Percentiles rank a stretch among this genome's conserved stretches.
Conservation (phyloP, 2,888 invertebrate genomes). For the Panzeria rudis region DNA sequence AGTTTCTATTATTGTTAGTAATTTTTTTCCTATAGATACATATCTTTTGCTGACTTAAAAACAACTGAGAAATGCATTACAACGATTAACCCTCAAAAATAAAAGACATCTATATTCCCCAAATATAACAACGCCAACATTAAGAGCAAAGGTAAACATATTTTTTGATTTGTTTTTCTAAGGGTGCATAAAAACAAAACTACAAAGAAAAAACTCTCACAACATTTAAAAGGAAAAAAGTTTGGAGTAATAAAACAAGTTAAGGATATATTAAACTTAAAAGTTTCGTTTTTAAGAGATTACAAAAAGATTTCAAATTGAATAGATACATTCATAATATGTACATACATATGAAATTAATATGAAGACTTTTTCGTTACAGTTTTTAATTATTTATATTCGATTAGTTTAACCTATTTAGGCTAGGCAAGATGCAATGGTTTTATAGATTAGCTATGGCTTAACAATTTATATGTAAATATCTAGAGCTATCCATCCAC, state of each 20-base stretch:
- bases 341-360: neutral
- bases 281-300: slow-evolving; percentile 14
- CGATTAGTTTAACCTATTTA: neutral
- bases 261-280: neutral
- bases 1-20: slow-evolving; percentile 31
- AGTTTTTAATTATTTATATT: neutral
- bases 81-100: slow-evolving; percentile 67
- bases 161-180: slow-evolving; percentile 32
- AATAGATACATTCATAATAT: neutral
- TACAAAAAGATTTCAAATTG: neutral
- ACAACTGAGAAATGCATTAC: slow-evolving; percentile 63
- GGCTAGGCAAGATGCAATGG: neutral
- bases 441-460: neutral
- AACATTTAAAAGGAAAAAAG: slow-evolving; percentile 18
- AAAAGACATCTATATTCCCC: slow-evolving; percentile 36
- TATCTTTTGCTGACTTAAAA: slow-evolving; percentile 65
- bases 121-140: slow-evolving; percentile 28
- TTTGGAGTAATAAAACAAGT: slow-evolving; percentile 23
- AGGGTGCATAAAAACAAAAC: slow-evolving; percentile 28
- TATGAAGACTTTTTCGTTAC: neutral
- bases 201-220: slow-evolving; percentile 4
- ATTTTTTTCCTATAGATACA: slow-evolving; percentile 65
- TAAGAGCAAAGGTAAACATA: slow-evolving; percentile 31
- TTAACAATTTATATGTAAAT: neutral
- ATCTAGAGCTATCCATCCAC: neutral